phyloP scores from a whole-genome alignment of 2,888 invertebrate species.

The Clusia tigrina region DNA sequence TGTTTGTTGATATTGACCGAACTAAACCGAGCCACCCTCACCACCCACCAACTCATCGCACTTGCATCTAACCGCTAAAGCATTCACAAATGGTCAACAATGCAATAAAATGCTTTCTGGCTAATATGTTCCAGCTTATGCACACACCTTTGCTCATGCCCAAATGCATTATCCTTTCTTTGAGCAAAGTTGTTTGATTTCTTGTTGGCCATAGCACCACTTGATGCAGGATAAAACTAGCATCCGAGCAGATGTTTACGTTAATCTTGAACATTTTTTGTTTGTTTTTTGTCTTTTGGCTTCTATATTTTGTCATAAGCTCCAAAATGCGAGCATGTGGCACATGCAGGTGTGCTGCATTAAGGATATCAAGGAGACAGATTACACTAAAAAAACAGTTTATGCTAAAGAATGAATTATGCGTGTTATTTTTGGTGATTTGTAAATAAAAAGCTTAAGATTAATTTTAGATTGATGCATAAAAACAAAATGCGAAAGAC shows the following conservation, averaged over 20 bases:
- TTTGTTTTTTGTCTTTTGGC: not conserved
- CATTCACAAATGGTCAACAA: conserved; percentile 23
- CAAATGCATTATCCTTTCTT: conserved; percentile 6
- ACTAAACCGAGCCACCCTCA: not conserved
- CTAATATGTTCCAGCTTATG: conserved; percentile 6
- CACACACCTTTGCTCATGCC: not conserved
- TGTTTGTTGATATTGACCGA: not conserved
- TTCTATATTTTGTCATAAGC: no score
- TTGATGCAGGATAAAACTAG: not conserved
- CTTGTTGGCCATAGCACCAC: not conserved
- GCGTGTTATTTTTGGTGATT: no score
- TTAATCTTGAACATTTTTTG: not conserved
- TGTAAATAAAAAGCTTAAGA: not conserved
- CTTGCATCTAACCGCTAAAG: conserved; percentile 23
- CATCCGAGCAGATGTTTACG: not conserved
- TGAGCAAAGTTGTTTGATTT: not conserved
- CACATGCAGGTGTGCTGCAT: no score
- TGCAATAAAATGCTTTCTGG: conserved; percentile 4
- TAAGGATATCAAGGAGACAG: no score
- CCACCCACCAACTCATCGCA: no score
- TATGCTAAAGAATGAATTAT: no score
- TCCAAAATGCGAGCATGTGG: no score
- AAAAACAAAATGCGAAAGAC: no score
- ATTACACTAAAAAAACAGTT: no score
- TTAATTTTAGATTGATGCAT: not conserved